Evolutionary conservation across 23 tunicate genomes (phyloP), one percentile per base, ranked within the genome.

Genomic region (Halocynthia aurantium): DNA sequence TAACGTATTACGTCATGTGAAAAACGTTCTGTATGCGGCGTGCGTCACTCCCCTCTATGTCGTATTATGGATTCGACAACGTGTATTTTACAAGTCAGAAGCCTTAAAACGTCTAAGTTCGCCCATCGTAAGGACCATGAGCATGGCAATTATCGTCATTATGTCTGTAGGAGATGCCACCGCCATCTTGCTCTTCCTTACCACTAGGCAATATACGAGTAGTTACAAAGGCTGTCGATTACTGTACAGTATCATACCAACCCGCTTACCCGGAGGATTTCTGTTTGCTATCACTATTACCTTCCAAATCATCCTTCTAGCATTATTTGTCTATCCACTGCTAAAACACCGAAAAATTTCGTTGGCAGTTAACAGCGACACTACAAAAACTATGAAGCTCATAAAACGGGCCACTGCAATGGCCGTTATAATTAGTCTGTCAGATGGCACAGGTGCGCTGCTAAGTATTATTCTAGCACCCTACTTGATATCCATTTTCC

Each of bases 1-100:
- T 77, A 58, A 65, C 49, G 50, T 50, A 55, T 18, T 80, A 18
- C 80, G 96, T 7, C 65, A 52, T 6, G 68, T 71, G 21, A 84
- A 84, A 60, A 70, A 75, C 12, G 56, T 89, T 19, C 69, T 89
- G 7, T 80, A 89, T 12, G 82, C 84, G 12, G 81, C 69, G 7
- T 75, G 77, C 8, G 50, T 84, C 13, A 80, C 88, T 52, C 76
- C 81, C 31, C 31, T 89, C 13, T 89, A 89, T 52, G 69, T 84
- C 20, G 88, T 76, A 19, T 81, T 89, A 15, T 89, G 96, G 96
- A 0, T 83, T 56, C 64, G 96, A 49, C 96, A 89, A 57, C 81
- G 96, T 50, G 67, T 52, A 57, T 84, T 89, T 67, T 89, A 89
- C 73, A 69, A 62, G 61, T 55, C 82, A 50, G 76, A 72, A 0